These are phyloP conservation scores for Rhingia rostrata DNA, from an alignment of 2,888 invertebrate genomes.

Conservation along the genomic window DNA sequence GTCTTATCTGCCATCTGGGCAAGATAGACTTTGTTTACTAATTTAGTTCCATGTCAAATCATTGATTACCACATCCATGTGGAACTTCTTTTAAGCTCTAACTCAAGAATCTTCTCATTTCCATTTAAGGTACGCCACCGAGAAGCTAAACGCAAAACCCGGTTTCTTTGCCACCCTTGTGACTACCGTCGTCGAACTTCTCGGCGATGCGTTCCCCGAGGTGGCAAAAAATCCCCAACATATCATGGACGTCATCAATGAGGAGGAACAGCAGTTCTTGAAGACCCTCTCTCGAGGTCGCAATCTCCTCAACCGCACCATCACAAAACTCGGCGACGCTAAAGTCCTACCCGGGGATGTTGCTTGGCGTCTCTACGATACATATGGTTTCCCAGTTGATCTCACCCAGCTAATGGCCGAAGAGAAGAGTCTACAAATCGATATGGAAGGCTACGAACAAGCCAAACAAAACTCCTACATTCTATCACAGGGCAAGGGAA, in stretches of 20 bases:
- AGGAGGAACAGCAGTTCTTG: constrained; percentile 98
- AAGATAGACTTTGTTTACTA: no score
- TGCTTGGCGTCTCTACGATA: constrained; percentile 99
- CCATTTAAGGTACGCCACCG: constrained; percentile 91
- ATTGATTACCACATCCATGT: no score
- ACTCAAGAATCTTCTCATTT: not conserved
- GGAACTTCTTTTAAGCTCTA: no score
- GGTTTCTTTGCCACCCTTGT: constrained; percentile 96
- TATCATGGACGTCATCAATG: constrained; percentile 97
- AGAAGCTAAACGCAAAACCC: constrained; percentile 97
- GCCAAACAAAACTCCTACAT: constrained; percentile 95
- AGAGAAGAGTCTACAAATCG: constrained; percentile 94
- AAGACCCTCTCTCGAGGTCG: constrained; percentile 96
- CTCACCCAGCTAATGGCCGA: constrained; percentile 98
- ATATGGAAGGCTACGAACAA: constrained; percentile 95
- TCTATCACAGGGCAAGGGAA: constrained; percentile 93
- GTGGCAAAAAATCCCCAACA: constrained; percentile 94
- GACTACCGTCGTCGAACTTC: constrained; percentile 92
- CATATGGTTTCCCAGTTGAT: constrained; percentile 99
- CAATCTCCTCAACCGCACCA: constrained; percentile 94
- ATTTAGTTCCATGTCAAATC: no score
- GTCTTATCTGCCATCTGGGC: no score
- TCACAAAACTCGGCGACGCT: constrained; percentile 89
- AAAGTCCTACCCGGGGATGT: constrained; percentile 95
- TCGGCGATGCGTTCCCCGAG: constrained; percentile 92